Conservation (phyloP, 2,113 vertebrate species). For the Onychorhynchus coronatus region DNA sequence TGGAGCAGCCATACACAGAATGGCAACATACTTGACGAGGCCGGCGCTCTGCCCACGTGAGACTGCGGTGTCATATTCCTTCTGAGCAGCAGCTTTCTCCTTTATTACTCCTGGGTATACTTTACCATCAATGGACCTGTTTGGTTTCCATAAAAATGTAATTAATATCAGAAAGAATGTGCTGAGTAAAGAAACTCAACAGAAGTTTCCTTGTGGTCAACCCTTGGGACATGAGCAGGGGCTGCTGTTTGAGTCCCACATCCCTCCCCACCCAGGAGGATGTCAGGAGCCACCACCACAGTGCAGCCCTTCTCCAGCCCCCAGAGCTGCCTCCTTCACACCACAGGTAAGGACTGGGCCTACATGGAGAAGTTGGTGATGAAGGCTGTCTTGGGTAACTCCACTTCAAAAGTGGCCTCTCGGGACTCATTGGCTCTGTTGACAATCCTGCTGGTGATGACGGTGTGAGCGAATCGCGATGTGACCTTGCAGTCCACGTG, state of each 20-base stretch:
- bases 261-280: neutral
- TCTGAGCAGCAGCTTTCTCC: slow-evolving; percentile 80
- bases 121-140: slow-evolving; percentile 83
- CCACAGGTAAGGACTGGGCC: neutral
- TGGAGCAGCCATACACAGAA: neutral
- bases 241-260: neutral
- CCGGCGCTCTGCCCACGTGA: slow-evolving; percentile 82
- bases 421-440: slow-evolving; percentile 74
- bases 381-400: slow-evolving; percentile 90
- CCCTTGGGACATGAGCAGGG: neutral
- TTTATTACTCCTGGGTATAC: slow-evolving; percentile 86
- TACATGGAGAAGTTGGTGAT: slow-evolving; percentile 94
- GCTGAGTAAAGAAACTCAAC: neutral
- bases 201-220: neutral
- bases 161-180: neutral
- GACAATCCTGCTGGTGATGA: slow-evolving; percentile 84
- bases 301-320: neutral
- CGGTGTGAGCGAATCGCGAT: slow-evolving; percentile 85
- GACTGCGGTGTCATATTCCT: slow-evolving; percentile 78
- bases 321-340: neutral
- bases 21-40: slow-evolving; percentile 75
- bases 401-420: slow-evolving; percentile 85
- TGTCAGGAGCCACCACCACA: neutral
- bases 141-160: neutral
- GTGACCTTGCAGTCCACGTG: slow-evolving; percentile 84